These are phyloP conservation scores for Dryobates pubescens DNA, from an alignment of 2,797 vertebrate genomes.

Conservation along the genomic window DNA sequence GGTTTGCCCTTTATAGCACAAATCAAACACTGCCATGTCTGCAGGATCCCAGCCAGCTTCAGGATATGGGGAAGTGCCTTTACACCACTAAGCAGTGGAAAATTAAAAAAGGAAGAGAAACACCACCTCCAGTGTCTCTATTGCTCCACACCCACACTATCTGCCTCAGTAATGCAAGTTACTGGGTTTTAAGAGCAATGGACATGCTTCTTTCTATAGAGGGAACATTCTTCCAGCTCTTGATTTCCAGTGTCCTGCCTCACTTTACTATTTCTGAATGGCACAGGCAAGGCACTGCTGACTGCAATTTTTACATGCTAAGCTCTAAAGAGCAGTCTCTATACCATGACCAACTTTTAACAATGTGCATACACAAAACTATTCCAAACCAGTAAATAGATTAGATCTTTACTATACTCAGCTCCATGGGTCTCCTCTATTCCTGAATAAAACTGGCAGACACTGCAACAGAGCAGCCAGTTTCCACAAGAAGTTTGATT, in stretches of 20 bases:
- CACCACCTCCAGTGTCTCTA: neutral
- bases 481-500: neutral
- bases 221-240: neutral
- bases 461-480: neutral
- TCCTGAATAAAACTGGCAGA: neutral
- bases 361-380: neutral
- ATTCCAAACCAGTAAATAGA: neutral
- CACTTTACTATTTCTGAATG: neutral
- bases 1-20: neutral
- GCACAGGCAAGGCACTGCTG: neutral
- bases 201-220: neutral
- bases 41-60: neutral
- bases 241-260: neutral
- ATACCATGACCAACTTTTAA: neutral
- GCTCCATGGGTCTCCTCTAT: neutral
- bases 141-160: constrained; percentile 38
- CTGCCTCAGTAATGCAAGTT: neutral
- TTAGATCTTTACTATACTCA: neutral
- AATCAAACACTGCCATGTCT: neutral
- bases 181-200: neutral
- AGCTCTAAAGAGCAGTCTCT: neutral
- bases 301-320: neutral
- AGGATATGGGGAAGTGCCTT: neutral
- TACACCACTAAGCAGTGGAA: neutral
- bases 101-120: constrained; percentile 25